Evolutionary conservation across 2,888 invertebrate species (phyloP).

Genomic region (Cyclophora punctaria): DNA sequence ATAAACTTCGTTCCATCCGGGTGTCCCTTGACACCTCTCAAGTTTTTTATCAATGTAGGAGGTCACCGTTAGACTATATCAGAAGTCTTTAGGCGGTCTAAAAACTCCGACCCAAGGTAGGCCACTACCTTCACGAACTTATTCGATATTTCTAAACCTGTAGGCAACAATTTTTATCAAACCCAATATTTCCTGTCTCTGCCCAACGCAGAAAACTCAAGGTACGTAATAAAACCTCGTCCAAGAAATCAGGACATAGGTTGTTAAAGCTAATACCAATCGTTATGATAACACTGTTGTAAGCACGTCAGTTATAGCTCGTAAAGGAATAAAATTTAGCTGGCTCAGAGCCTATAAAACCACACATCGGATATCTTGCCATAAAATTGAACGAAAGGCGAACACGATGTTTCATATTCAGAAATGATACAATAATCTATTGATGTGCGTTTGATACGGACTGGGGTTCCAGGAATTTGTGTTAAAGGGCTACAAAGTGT

Average conservation of each 20-base stretch:
- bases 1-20: no score
- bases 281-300: slow-evolving; percentile 43
- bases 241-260: slow-evolving; percentile 36
- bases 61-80: no score
- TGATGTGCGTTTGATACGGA: no score
- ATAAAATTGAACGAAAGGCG: slow-evolving; percentile 19
- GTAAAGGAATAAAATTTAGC: slow-evolving; percentile 35
- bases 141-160: neutral
- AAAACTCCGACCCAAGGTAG: no score
- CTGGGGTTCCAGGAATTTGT: no score
- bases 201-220: neutral
- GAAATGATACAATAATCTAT: slow-evolving; percentile 24
- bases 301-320: slow-evolving; percentile 36
- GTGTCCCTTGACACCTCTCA: no score
- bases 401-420: slow-evolving; percentile 16
- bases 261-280: slow-evolving; percentile 45
- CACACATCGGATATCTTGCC: slow-evolving; percentile 43
- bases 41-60: no score
- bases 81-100: no score
- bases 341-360: slow-evolving; percentile 41
- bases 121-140: no score
- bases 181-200: neutral
- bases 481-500: no score
- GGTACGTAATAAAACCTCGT: slow-evolving; percentile 5
- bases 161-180: neutral